Conservation (phyloP, 2,888 invertebrate species). For the Ophion obscuratus region DNA sequence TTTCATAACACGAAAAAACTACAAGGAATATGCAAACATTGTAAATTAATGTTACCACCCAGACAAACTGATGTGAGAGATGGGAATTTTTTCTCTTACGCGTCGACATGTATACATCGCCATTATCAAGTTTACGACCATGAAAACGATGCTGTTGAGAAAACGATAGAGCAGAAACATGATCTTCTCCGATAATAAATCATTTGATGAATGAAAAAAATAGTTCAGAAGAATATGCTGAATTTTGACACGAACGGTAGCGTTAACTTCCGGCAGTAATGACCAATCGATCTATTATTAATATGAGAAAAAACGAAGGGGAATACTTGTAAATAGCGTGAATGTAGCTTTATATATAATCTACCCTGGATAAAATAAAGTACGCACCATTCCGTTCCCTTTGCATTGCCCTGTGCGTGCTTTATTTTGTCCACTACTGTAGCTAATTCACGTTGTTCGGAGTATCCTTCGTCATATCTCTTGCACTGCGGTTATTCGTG, state of each 20-base stretch:
- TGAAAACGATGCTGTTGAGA: constrained; percentile 74
- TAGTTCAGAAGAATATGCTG: constrained; percentile 18
- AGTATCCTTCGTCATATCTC: too few relatives aligned
- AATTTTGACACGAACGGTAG: constrained; percentile 67
- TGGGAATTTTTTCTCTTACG: constrained; percentile 70
- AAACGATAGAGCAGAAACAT: constrained; percentile 74
- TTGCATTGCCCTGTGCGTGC: too few relatives aligned
- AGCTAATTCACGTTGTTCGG: too few relatives aligned
- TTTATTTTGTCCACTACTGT: too few relatives aligned
- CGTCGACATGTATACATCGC: constrained; percentile 74
- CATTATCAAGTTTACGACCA: constrained; percentile 72
- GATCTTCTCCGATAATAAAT: constrained; percentile 21
- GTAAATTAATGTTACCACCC: neutral
- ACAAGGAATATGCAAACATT: constrained; percentile 24
- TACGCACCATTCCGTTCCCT: too few relatives aligned
- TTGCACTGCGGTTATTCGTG: too few relatives aligned
- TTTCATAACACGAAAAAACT: constrained; percentile 76
- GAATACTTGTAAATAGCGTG: neutral
- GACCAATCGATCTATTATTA: constrained; percentile 3
- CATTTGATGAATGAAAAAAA: neutral
- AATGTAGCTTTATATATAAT: neutral
- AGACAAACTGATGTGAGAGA: neutral
- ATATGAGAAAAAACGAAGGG: neutral
- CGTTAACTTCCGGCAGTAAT: neutral
- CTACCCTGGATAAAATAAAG: neutral